Evolutionary conservation across 1,140 invertebrate genomes (phyloP).

Genomic region (Mya arenaria): DNA sequence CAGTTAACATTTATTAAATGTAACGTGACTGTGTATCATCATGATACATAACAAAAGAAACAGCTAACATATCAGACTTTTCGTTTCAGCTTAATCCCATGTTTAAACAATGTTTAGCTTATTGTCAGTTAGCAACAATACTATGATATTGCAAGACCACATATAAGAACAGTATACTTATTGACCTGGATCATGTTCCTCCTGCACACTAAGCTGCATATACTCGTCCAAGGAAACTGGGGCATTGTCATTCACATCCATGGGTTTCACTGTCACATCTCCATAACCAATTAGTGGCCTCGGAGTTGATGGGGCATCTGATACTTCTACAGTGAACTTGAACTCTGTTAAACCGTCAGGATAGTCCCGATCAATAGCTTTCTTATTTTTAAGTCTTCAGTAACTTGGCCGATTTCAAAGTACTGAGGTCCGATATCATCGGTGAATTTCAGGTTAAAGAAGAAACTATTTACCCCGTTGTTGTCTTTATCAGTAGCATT

Average conservation of each 20-base stretch:
- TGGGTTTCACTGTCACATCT: conserved; percentile 97
- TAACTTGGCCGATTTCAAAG: conserved; percentile 97
- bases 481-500: conserved; percentile 96
- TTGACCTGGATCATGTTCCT: no score
- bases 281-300: conserved; percentile 92
- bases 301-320: conserved; percentile 90
- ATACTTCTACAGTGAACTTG: conserved; percentile 98
- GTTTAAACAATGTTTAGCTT: no score
- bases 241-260: conserved; percentile 99
- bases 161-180: no score
- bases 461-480: conserved; percentile 95
- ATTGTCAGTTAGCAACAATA: no score
- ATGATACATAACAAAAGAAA: no score
- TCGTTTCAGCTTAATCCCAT: no score
- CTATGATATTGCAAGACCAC: no score
- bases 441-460: conserved; percentile 97
- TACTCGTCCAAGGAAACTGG: conserved; percentile 88
- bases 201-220: conserved; percentile 62
- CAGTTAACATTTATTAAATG: no score
- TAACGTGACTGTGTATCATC: no score
- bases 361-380: conserved; percentile 97
- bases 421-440: conserved; percentile 95
- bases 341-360: conserved; percentile 97
- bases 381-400: conserved; percentile 77
- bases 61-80: no score